Percentiles rank a stretch among this genome's conserved stretches.
Evolutionary conservation across 1,140 invertebrate species (phyloP).

Genomic region (Eufriesea mexicana): DNA sequence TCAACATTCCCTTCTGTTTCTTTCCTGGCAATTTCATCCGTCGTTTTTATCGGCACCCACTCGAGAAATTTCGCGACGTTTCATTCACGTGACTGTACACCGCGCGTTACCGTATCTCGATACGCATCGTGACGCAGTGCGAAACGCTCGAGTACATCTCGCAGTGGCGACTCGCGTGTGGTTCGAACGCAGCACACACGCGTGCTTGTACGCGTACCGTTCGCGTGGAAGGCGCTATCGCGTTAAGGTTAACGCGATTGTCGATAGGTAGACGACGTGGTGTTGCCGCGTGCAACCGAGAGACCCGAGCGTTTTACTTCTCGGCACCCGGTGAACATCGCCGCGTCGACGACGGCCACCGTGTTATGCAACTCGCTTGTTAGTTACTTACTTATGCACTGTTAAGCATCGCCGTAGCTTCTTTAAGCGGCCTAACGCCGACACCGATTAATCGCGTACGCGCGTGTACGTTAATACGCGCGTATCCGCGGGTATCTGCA

Average conservation of each 20-base stretch:
- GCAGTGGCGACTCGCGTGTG: constrained; percentile 21
- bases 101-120: background rate
- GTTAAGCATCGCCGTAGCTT: constrained; percentile 61
- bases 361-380: constrained; percentile 70
- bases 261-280: constrained; percentile 51
- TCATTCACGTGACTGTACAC: background rate
- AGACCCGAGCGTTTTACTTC: constrained; percentile 57
- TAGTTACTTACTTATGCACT: constrained; percentile 60
- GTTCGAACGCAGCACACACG: no score
- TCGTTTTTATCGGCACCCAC: background rate
- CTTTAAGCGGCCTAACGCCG: constrained; percentile 52
- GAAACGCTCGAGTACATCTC: constrained; percentile 57
- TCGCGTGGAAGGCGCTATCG: constrained; percentile 42
- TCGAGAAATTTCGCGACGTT: background rate
- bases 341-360: constrained; percentile 8
- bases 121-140: background rate
- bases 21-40: background rate
- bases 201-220: constrained; percentile 27
- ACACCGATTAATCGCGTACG: constrained; percentile 20
- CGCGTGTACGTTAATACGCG: constrained; percentile 8
- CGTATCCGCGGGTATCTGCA: constrained; percentile 50
- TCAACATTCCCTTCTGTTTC: no score
- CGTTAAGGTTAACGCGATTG: constrained; percentile 62
- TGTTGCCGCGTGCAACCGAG: constrained; percentile 23
- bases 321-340: constrained; percentile 58